Percentiles rank a stretch among this genome's conserved stretches.
These are phyloP conservation scores for Serranus cabrilla DNA, from an alignment of 2,797 vertebrate species.

Conservation along the genomic window DNA sequence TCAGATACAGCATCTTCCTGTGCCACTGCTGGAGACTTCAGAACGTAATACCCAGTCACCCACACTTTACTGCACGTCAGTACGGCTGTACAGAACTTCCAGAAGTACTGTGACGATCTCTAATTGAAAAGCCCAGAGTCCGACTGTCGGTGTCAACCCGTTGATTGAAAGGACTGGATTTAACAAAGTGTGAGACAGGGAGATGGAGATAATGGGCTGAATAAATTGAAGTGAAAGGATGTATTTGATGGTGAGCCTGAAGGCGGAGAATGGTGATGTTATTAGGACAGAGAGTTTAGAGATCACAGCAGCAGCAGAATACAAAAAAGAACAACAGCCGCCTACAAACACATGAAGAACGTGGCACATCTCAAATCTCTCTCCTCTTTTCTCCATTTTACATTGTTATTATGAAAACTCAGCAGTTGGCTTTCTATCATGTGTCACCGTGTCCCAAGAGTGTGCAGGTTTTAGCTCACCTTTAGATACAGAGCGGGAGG, in stretches of 20 bases:
- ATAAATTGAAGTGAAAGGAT: constrained; percentile 27
- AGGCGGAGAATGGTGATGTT: constrained; percentile 11
- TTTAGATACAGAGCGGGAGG: constrained; percentile 12
- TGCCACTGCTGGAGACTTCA: background rate
- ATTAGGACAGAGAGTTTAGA: constrained; percentile 41
- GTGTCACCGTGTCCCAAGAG: background rate
- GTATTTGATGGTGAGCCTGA: constrained; percentile 35
- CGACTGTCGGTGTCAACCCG: constrained; percentile 36
- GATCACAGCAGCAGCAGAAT: constrained; percentile 15
- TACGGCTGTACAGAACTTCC: constrained; percentile 21
- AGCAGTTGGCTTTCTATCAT: background rate
- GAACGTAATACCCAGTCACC: background rate
- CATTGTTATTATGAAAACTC: constrained; percentile 9
- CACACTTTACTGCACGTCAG: constrained; percentile 10
- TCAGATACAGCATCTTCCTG: background rate
- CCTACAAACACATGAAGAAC: constrained; percentile 22
- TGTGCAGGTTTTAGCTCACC: constrained; percentile 14
- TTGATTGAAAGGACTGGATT: constrained; percentile 42
- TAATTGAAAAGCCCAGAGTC: constrained; percentile 47
- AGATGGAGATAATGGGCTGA: constrained; percentile 48
- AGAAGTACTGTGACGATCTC: constrained; percentile 15
- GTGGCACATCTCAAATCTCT: background rate
- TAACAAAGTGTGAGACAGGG: constrained; percentile 34
- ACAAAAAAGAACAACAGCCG: constrained; percentile 2
- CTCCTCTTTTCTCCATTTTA: background rate